phyloP scores from a whole-genome alignment of 2,888 invertebrate genomes.

The Torymus tubicola region DNA sequence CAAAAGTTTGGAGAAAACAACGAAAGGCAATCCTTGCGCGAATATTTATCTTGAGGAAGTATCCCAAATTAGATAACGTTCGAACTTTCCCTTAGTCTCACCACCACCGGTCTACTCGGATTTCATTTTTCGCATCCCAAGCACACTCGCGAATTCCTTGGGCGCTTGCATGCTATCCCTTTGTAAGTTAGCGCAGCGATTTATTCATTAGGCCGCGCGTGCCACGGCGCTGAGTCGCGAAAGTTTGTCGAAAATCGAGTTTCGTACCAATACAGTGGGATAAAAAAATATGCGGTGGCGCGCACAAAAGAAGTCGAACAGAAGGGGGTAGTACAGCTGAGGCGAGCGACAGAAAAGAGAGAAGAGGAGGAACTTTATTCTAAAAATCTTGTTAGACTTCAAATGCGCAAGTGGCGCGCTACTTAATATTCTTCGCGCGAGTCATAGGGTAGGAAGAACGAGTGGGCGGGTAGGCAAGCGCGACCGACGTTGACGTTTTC shows the following conservation, averaged over 20 bases:
- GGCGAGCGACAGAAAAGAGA: neutral
- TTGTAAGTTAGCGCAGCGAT: conserved; percentile 49
- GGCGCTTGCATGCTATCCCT: neutral
- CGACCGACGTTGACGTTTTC: conserved; percentile 36
- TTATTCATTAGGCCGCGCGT: conserved; percentile 50
- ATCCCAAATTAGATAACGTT: conserved; percentile 38
- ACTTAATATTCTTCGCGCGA: conserved; percentile 53
- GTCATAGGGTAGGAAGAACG: conserved; percentile 44
- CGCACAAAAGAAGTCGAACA: conserved; percentile 31
- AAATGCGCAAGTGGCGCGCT: conserved; percentile 40
- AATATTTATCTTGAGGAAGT: conserved; percentile 47
- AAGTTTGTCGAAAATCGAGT: conserved; percentile 55
- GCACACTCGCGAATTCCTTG: neutral
- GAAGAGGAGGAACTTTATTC: conserved; percentile 36
- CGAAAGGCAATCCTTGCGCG: conserved; percentile 4
- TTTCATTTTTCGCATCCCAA: conserved; percentile 33
- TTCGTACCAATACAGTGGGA: conserved; percentile 59
- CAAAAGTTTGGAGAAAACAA: conserved; percentile 1
- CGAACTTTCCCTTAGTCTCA: too few relatives aligned
- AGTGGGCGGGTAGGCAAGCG: neutral
- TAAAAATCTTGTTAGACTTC: conserved; percentile 56
- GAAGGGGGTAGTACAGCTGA: conserved; percentile 4
- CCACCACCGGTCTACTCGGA: neutral
- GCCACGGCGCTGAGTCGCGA: conserved; percentile 6
- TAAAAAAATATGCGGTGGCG: conserved; percentile 55